Conservation (phyloP, 2,888 invertebrate genomes). For the Chrysotoxum bicinctum region DNA sequence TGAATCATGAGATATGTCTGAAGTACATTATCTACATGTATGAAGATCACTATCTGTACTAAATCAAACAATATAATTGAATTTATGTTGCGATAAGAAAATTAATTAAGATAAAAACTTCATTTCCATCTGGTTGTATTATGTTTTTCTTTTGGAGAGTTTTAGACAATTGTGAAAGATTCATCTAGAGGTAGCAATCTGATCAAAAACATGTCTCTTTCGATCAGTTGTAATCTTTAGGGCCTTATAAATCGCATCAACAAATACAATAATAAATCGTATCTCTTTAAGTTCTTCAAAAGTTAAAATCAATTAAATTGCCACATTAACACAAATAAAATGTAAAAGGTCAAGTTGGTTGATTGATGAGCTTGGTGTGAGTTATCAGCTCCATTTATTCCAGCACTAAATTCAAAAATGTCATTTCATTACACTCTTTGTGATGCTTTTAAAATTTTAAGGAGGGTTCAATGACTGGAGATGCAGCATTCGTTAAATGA, state of each 20-base stretch:
- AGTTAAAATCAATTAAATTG: not conserved
- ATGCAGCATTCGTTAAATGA: not conserved
- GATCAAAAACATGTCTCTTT: too few relatives aligned
- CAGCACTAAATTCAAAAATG: not conserved
- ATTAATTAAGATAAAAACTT: not conserved
- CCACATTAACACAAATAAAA: not conserved
- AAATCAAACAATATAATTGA: not conserved
- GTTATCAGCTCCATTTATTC: not conserved
- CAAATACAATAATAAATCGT: too few relatives aligned
- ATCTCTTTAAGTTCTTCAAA: not conserved
- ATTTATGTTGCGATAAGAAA: not conserved
- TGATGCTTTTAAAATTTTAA: not conserved
- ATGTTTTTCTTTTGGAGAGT: accelerated
- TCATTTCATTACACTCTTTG: not conserved
- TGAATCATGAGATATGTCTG: not conserved
- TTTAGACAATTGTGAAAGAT: not conserved
- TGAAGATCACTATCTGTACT: not conserved
- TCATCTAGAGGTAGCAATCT: too few relatives aligned
- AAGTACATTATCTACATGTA: not conserved
- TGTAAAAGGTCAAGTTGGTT: slow-evolving; percentile 12
- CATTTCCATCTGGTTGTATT: not conserved
- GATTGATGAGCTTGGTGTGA: not conserved
- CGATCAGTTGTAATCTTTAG: too few relatives aligned
- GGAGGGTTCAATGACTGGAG: slow-evolving; percentile 4
- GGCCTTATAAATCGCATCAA: too few relatives aligned